Percentiles rank a stretch among this genome's conserved stretches.
phyloP scores from a whole-genome alignment of 2,113 vertebrate genomes.

The Paramormyrops kingsleyae region DNA sequence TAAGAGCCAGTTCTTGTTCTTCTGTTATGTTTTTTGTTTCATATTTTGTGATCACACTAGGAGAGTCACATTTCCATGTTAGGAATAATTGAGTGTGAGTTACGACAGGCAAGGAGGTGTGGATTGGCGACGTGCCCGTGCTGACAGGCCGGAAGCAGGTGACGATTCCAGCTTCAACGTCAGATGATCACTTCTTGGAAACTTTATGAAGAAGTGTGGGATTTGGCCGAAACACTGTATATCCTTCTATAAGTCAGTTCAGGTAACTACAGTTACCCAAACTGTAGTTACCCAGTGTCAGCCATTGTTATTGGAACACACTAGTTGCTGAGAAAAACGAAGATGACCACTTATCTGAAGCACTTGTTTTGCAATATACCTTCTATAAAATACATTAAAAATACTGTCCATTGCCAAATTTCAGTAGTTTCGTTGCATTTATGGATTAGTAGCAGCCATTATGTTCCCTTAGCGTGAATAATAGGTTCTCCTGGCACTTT shows the following conservation, averaged over 20 bases:
- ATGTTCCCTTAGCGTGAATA: not conserved
- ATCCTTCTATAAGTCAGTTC: not conserved
- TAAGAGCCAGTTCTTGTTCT: not conserved
- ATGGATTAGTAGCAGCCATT: not conserved
- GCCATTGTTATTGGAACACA: not conserved
- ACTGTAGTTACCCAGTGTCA: not conserved
- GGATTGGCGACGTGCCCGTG: not conserved
- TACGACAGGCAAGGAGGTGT: not conserved
- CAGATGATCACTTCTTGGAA: not conserved
- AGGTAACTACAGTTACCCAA: not conserved
- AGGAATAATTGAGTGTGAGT: not conserved
- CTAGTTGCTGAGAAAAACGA: not conserved
- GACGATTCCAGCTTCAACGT: not conserved
- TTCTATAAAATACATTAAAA: not conserved
- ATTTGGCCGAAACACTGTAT: not conserved
- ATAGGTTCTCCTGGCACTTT: not conserved
- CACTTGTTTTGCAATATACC: not conserved
- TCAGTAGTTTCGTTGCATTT: not conserved
- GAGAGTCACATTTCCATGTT: not conserved
- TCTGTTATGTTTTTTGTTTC: not conserved
- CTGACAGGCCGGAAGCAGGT: not conserved
- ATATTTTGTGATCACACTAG: not conserved
- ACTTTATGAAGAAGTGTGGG: not conserved
- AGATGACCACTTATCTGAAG: not conserved
- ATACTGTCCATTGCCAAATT: not conserved